Evolutionary conservation across 2,888 invertebrate species (phyloP).

Genomic region (Megalurothrips usitatus): DNA sequence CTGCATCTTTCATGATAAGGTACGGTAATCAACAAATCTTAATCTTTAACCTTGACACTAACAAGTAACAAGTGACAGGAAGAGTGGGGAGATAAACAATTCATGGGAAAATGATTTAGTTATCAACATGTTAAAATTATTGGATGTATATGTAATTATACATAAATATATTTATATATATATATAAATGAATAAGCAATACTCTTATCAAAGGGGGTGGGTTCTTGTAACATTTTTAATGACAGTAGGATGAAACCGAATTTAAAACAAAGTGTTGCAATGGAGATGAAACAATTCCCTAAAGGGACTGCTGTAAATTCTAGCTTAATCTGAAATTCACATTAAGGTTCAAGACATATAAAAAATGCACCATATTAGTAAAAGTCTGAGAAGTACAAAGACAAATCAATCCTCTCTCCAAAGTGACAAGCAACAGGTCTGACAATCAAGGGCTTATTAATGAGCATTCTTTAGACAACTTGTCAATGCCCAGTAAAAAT

Average conservation of each 20-base stretch:
- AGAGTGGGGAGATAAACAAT: not conserved
- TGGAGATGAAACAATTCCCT: not conserved
- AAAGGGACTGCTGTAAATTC: not conserved
- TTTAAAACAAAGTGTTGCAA: not conserved
- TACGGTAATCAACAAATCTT: conserved; percentile 9
- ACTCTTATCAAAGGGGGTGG: conserved; percentile 12
- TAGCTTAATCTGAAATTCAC: not conserved
- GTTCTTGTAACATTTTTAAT: conserved; percentile 3
- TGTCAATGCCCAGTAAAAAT: not conserved
- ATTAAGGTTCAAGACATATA: not conserved
- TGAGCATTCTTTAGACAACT: not conserved
- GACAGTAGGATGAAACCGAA: not conserved
- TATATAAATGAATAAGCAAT: conserved; percentile 6
- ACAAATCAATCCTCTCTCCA: not conserved
- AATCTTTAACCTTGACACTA: conserved; percentile 16
- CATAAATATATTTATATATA: conserved; percentile 18
- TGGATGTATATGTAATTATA: not conserved
- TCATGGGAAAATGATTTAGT: conserved; percentile 8
- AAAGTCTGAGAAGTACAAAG: not conserved
- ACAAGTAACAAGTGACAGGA: conserved; percentile 19
- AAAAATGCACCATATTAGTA: not conserved
- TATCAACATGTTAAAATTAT: conserved; percentile 25
- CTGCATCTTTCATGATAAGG: conserved; percentile 9
- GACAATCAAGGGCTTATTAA: not conserved
- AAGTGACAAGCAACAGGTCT: not conserved